Percentiles rank a stretch among this genome's conserved stretches.
Conservation (phyloP, 1,140 invertebrate genomes). For the Whitmania pigra region DNA sequence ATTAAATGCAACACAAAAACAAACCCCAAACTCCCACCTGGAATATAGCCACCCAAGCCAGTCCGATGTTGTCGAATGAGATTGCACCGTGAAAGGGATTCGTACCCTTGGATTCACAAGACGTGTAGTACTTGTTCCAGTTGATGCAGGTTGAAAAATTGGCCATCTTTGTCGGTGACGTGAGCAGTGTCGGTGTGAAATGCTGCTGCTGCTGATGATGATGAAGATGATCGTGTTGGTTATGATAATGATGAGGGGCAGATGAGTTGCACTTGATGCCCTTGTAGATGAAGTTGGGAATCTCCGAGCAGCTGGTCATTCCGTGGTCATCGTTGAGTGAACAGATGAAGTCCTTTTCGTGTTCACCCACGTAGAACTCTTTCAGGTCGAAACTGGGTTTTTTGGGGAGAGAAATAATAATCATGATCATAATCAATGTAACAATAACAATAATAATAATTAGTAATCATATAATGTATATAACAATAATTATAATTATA, state of each 20-base stretch:
- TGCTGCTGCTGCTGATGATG: neutral
- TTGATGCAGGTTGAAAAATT: conserved; percentile 64
- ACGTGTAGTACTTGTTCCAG: conserved; percentile 97
- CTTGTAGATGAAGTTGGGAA: conserved; percentile 64
- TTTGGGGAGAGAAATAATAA: too few species aligned
- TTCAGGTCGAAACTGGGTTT: conserved; percentile 31
- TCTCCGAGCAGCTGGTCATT: conserved; percentile 77
- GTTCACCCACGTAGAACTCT: conserved; percentile 28
- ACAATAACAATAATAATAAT: too few species aligned
- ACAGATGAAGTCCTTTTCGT: conserved; percentile 79
- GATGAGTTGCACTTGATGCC: conserved; percentile 52
- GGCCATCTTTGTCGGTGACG: conserved; percentile 11
- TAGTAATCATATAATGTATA: too few species aligned
- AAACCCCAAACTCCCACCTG: conserved; percentile 56
- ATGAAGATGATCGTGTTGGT: conserved; percentile 34
- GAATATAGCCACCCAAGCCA: conserved; percentile 99
- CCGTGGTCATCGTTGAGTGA: conserved; percentile 80
- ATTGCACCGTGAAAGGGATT: conserved; percentile 99
- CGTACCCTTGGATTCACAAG: conserved; percentile 74
- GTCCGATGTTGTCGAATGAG: conserved; percentile 97
- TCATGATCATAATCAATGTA: neutral
- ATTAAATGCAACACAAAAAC: too few species aligned
- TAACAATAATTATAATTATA: too few species aligned
- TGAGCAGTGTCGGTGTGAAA: conserved; percentile 15
- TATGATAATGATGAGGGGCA: conserved; percentile 29